Evolutionary conservation across 1,140 invertebrate species (phyloP).

Genomic region (Hyles vespertilio): DNA sequence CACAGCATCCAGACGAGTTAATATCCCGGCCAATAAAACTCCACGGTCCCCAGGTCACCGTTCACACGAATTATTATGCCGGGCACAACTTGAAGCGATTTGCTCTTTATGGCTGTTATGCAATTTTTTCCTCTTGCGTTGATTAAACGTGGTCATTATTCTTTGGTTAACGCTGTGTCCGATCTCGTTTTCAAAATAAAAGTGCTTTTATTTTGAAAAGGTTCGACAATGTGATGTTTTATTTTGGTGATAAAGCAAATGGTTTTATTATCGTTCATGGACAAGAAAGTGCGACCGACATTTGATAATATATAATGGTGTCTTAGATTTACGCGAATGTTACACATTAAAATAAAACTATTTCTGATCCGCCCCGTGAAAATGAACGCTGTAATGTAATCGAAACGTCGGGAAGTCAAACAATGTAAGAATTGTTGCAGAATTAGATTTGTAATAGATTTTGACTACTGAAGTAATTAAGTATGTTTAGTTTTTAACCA

Average conservation of each 20-base stretch:
- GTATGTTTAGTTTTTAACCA: no score
- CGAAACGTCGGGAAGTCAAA: no score
- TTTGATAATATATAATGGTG: no score
- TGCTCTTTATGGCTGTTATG: conserved; percentile 14
- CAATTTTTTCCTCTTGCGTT: not conserved
- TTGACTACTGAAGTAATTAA: no score
- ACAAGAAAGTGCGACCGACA: no score
- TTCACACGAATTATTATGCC: conserved; percentile 25
- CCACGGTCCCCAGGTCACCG: conserved; percentile 18
- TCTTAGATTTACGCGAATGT: no score
- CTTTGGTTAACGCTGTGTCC: not conserved
- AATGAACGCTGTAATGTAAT: no score
- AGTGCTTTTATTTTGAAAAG: not conserved
- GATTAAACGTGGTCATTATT: not conserved
- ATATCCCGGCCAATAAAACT: conserved; percentile 19
- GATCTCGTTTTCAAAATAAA: not conserved
- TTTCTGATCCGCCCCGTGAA: no score
- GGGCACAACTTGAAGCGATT: conserved; percentile 19
- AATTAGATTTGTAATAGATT: no score
- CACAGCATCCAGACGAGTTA: conserved; percentile 13
- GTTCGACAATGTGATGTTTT: not conserved
- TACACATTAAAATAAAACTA: no score
- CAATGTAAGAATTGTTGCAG: no score
- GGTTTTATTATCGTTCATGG: no score
- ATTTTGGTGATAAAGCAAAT: not conserved